phyloP scores from a whole-genome alignment of 2,888 invertebrate genomes.

The Cinara cedri region DNA sequence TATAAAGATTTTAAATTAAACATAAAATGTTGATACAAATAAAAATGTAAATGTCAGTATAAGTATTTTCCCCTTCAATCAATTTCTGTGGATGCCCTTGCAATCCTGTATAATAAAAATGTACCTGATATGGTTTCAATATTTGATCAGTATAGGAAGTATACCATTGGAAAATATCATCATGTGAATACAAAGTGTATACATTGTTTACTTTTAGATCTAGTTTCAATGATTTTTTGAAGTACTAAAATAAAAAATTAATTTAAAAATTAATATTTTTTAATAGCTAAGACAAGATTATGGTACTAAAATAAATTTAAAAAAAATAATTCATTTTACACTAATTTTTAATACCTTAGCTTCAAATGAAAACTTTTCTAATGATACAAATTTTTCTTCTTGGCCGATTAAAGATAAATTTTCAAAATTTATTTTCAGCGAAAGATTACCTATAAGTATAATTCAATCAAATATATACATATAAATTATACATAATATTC shows the following conservation, averaged over 20 bases:
- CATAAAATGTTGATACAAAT: too few relatives aligned
- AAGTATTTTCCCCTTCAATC: too few relatives aligned
- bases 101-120: too few relatives aligned
- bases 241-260: conserved; percentile 21
- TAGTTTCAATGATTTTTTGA: conserved; percentile 32
- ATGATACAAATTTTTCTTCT: conserved; percentile 66
- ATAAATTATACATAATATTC: not conserved
- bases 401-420: conserved; percentile 47
- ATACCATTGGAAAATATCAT: conserved; percentile 47
- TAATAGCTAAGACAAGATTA: not conserved
- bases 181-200: conserved; percentile 46
- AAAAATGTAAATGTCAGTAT: too few relatives aligned
- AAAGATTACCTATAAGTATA: conserved; percentile 42
- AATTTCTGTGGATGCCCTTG: too few relatives aligned
- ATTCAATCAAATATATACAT: not conserved
- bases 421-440: conserved; percentile 41
- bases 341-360: conserved; percentile 67
- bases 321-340: not conserved
- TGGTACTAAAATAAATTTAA: not conserved
- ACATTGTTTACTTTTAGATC: conserved; percentile 39
- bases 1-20: too few relatives aligned
- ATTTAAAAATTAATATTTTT: not conserved
- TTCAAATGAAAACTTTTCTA: conserved; percentile 70
- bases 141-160: conserved; percentile 42
- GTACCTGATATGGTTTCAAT: conserved; percentile 41